phyloP scores from a whole-genome alignment of 2,113 vertebrate genomes.

The Pteropus alecto region DNA sequence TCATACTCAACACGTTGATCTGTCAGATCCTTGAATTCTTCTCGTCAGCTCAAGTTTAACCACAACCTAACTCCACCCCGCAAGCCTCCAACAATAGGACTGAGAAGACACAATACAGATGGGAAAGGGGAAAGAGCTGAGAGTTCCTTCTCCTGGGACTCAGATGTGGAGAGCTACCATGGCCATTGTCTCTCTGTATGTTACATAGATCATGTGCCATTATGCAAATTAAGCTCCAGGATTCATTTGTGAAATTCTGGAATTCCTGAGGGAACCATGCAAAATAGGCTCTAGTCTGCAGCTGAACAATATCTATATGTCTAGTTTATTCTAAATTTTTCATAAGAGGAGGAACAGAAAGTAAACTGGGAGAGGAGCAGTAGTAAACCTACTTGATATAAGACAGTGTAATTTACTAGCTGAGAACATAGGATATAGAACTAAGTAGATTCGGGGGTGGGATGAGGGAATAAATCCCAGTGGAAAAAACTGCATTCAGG shows the following conservation, averaged over 20 bases:
- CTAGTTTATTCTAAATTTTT: not conserved
- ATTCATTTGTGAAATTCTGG: not conserved
- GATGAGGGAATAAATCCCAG: not conserved
- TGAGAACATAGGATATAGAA: not conserved
- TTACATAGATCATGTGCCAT: not conserved
- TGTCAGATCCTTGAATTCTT: not conserved
- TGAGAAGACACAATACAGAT: not conserved
- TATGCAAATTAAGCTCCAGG: not conserved
- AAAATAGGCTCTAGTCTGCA: not conserved
- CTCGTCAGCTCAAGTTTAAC: not conserved
- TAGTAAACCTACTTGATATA: not conserved
- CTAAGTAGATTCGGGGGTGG: fast-evolving
- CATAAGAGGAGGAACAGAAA: not conserved
- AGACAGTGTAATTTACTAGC: not conserved
- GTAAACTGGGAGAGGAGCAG: not conserved
- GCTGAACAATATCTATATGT: not conserved
- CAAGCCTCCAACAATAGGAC: not conserved
- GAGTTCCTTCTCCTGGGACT: not conserved
- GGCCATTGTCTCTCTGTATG: not conserved
- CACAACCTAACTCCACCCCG: not conserved
- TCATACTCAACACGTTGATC: not conserved
- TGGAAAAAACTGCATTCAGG: not conserved
- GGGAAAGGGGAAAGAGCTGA: not conserved
- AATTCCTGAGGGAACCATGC: not conserved
- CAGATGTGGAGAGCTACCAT: not conserved